phyloP scores from a whole-genome alignment of 2,113 vertebrate species.

The Alethe diademata region DNA sequence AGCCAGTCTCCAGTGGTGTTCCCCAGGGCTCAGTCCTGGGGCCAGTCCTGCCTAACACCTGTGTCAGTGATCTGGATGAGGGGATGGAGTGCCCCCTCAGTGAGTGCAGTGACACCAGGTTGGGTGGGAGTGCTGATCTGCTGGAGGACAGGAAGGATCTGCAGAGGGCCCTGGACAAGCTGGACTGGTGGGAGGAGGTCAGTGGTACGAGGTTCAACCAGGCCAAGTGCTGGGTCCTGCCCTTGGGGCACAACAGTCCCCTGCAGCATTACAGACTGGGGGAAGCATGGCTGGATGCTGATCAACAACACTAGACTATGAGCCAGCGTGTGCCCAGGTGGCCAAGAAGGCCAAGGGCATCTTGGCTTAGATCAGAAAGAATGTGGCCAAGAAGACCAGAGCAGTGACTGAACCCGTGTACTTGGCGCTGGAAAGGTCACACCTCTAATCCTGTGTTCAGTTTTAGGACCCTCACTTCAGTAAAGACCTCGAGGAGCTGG shows the following conservation, averaged over 20 bases:
- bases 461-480: background rate
- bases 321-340: background rate
- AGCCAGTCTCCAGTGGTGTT: background rate
- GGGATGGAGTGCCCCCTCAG: too few species aligned
- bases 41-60: background rate
- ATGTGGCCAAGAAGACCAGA: background rate
- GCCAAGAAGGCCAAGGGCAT: background rate
- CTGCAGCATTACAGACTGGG: background rate
- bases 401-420: too few species aligned
- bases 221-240: background rate
- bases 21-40: background rate
- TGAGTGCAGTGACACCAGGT: too few species aligned
- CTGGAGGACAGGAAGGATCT: background rate
- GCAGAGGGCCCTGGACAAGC: background rate
- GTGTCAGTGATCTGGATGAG: accelerated
- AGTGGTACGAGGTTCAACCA: background rate
- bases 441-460: background rate
- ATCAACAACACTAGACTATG: background rate
- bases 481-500: background rate
- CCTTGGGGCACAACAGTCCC: background rate
- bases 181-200: background rate
- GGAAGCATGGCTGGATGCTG: background rate
- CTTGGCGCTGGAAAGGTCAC: background rate
- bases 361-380: background rate
- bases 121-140: too few species aligned